Evolutionary conservation across 2,797 vertebrate species (phyloP), one percentile per base, ranked within the genome.

Genomic region (Phataginus tricuspis): DNA sequence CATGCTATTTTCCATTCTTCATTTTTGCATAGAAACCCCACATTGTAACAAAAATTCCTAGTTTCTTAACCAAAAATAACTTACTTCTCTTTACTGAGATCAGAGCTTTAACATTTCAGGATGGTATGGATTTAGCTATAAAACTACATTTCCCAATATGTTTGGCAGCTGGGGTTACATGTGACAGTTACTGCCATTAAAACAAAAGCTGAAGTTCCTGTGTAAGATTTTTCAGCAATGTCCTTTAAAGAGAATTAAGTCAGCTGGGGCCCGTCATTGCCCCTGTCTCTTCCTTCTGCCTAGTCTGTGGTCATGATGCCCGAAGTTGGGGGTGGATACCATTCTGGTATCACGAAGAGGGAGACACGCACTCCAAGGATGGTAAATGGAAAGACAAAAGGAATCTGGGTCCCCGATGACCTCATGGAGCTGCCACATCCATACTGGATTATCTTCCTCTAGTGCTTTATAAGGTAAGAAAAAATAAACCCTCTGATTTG

Each of bases 181-280:
- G 19, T 69, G 93, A 53, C 21, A 69, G 53, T 49, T 90, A 55
- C 11, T 72, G 23, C 13, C 18, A 49, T 90, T 91, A 83, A 90
- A 68, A 93, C 51, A 39, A 86, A 96, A 96, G 80, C 12, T 49
- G 13, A 51, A n/a, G 23, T 55, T 72, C 29, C 18, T 21, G 8
- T 45, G 27, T 55, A 18, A 78, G 61, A 64, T 7, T 49, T 45
- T 84, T 53, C n/a, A n/a, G 15, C 27, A 42, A 82, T 63, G 42
- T 42, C 85, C 61, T 80, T 84, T 63, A 85, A 66, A 94, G 66
- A 90, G 69, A 92, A 88, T 66, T 64, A 74, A 66, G 42, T n/a
- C n/a, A 49, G 51, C 7, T 78, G 69, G 34, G 27, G 57, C 25
- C 19, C 27, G 64, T 63, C 8, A 37, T 37, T 53, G 16, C 14